phyloP scores from a whole-genome alignment of 2,797 vertebrate species.

The Champsocephalus gunnari region DNA sequence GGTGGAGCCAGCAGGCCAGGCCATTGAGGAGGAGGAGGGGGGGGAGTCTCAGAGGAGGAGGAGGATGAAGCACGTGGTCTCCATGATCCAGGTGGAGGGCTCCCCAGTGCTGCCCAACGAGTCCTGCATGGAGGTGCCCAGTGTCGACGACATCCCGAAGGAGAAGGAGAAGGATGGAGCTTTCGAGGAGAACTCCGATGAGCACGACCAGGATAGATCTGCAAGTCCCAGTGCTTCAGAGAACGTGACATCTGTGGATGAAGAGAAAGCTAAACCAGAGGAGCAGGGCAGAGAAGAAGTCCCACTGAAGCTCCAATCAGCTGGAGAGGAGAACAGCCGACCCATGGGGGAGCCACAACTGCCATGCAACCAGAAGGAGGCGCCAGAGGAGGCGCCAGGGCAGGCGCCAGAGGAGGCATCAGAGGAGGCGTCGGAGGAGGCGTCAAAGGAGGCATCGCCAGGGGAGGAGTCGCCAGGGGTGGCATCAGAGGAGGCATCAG shows the following conservation, averaged over 20 bases:
- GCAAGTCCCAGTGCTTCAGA: conserved; percentile 57
- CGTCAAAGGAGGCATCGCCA: too few species aligned
- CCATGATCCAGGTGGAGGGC: conserved; percentile 89
- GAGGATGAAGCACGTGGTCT: conserved; percentile 92
- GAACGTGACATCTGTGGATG: conserved; percentile 56
- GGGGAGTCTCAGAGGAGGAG: conserved; percentile 76
- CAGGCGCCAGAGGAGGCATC: too few species aligned
- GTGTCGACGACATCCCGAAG: conserved; percentile 72
- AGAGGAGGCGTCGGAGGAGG: too few species aligned
- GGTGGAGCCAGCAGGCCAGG: neutral
- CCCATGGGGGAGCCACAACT: conserved; percentile 21
- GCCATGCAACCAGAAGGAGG: conserved; percentile 31
- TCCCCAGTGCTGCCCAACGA: conserved; percentile 62
- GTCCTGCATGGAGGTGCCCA: conserved; percentile 72
- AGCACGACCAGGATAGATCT: conserved; percentile 39
- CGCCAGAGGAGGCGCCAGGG: conserved; percentile 2
- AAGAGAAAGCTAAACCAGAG: conserved; percentile 40
- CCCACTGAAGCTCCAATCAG: neutral
- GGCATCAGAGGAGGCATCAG: too few species aligned
- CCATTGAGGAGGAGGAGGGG: conserved; percentile 23
- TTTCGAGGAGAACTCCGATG: neutral
- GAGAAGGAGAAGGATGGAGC: conserved; percentile 42
- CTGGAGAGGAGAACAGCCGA: conserved; percentile 44
- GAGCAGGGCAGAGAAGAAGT: conserved; percentile 1
- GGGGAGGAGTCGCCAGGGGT: too few species aligned